Evolutionary conservation across 2,888 invertebrate genomes (phyloP).

Genomic region (Pandemis heparana): DNA sequence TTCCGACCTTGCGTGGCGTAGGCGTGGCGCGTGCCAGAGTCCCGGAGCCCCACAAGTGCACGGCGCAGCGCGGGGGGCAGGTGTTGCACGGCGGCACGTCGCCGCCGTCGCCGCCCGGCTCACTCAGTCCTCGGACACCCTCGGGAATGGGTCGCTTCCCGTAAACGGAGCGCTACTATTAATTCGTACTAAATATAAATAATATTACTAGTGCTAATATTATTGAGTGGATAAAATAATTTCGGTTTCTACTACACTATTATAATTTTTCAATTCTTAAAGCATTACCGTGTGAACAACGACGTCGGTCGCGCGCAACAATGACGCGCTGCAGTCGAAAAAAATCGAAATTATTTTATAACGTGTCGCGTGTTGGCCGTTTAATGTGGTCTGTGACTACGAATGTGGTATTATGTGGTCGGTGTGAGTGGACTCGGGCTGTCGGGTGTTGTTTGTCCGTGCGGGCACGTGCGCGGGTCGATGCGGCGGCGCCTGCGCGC

Average conservation of each 20-base stretch:
- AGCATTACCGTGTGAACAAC: background rate
- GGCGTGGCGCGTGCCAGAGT: conserved; percentile 67
- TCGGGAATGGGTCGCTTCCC: conserved; percentile 51
- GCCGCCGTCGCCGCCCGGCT: conserved; percentile 55
- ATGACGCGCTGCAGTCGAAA: conserved; percentile 1
- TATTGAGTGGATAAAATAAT: background rate
- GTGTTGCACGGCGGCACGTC: conserved; percentile 66
- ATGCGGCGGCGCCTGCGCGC: conserved; percentile 72
- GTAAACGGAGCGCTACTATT: conserved; percentile 9
- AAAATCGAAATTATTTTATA: background rate
- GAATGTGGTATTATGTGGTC: conserved; percentile 36
- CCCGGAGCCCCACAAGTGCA: conserved; percentile 81
- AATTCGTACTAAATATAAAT: background rate
- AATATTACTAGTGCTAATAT: background rate
- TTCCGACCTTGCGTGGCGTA: conserved; percentile 53
- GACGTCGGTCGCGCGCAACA: background rate
- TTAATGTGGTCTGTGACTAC: conserved; percentile 21
- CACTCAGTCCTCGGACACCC: conserved; percentile 64
- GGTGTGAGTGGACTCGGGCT: conserved; percentile 37
- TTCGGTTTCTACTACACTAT: background rate
- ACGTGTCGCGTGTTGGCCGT: conserved; percentile 25
- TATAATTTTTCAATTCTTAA: background rate
- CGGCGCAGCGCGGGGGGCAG: conserved; percentile 57
- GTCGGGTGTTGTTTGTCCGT: conserved; percentile 54
- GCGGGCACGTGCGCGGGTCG: conserved; percentile 77